Evolutionary conservation across 2,113 vertebrate genomes (phyloP), one percentile per base, ranked within the genome.

Genomic region (Pseudolaguvia tuberculata): DNA sequence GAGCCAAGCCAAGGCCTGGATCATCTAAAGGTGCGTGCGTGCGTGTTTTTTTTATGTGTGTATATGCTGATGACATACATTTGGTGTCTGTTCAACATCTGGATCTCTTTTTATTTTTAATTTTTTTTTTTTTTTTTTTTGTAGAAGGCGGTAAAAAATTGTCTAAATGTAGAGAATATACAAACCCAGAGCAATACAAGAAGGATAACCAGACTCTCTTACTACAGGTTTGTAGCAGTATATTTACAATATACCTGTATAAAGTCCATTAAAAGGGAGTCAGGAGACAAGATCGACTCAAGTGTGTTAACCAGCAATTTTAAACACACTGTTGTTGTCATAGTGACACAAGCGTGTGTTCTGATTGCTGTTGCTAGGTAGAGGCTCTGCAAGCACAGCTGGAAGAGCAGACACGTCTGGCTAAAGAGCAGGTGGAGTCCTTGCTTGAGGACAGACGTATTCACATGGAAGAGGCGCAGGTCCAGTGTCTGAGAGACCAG

Each of bases 351-450:
- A 55, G 50, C n/a, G 15, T 35, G 15, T 53, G 50, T 73, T 3
- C 45, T 48, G 18, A 27, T 45, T 0, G 11, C 4, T 65, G 5
- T 74, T 50, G 0, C 35, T 83, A 99, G 97, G 94, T 99, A 80
- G 94, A 96, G 85, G 94, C 95, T 0, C 86, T 99, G 76, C 96
- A 97, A 80, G 94, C 94, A 73, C 97, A 99, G 86, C 85, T 99
- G 84, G 94, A 93, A 78, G 95, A 98, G 78, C 96, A 98, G 85
- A 91, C 94, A 15, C 90, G 82, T 3, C 82, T 98, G 59, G 89
- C 92, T 35, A 94, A 93, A 85, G 95, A 99, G 3, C 96, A 97
- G 80, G 69, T 93, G 0, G 93, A 97, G 76, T 88, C 92, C 1
- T 88, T 98, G 0, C 78, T 94, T 52, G 94, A 97, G 76, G 97